phyloP scores from a whole-genome alignment of 2,113 vertebrate species.

The Anoplopoma fimbria region DNA sequence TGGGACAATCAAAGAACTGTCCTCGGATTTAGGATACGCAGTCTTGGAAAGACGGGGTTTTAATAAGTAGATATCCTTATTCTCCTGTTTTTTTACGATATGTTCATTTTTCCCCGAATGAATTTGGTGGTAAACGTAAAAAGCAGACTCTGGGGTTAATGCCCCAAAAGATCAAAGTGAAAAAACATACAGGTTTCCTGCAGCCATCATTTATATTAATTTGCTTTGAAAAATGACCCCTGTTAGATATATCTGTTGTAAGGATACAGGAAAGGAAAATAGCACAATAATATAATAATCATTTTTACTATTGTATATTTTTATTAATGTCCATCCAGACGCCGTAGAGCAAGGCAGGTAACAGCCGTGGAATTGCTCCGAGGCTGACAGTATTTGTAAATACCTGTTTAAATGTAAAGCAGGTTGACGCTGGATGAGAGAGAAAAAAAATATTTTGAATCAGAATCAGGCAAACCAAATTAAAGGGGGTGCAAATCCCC shows the following conservation, averaged over 20 bases:
- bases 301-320: not conserved
- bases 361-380: not conserved
- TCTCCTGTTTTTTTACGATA: not conserved
- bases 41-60: not conserved
- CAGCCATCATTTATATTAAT: not conserved
- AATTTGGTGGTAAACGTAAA: conserved; percentile 9
- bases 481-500: conserved; percentile 76
- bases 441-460: conserved; percentile 59
- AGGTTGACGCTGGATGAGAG: conserved; percentile 39
- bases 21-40: conserved; percentile 10
- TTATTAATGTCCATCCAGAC: not conserved
- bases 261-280: not conserved
- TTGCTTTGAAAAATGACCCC: not conserved
- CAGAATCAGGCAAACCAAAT: conserved; percentile 77
- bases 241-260: not conserved
- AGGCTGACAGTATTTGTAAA: conserved; percentile 35
- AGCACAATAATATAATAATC: not conserved
- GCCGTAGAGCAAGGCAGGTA: not conserved
- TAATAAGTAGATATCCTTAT: not conserved
- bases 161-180: not conserved
- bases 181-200: conserved; percentile 2
- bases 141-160: conserved; percentile 1
- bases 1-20: not conserved
- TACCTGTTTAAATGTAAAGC: conserved; percentile 73
- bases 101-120: not conserved